Evolutionary conservation across 1,140 invertebrate species (phyloP), one percentile per base, ranked within the genome.

Genomic region (Phortica variegata): DNA sequence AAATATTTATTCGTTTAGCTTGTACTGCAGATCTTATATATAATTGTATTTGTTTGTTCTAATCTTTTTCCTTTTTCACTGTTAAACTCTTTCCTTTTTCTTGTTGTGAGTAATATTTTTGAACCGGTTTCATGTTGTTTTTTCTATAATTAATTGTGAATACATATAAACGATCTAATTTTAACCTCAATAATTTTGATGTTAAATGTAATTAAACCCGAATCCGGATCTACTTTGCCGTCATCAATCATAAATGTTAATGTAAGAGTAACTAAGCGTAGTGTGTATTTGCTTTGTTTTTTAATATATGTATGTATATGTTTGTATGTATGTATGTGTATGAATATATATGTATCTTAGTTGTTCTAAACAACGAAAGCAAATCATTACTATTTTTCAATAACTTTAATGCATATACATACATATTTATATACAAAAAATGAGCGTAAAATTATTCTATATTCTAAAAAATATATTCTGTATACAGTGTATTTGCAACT

Each of bases 401-500:
- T 29, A 43, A 42, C 40, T 26, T 23, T 13, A 44, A 47, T 53
- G 44, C 39, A 43, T 52, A 42, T 51, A 43, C 32, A 52, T 43
- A 34, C 34, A 29, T 29, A 29, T 6, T 29, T 29, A 29, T 7
- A 29, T 29, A 6, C 12, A 29, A 6, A 29, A 7, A 29, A 29
- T 29, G 26, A n/a, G n/a, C n/a, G n/a, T n/a, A n/a, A n/a, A n/a
- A n/a, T n/a, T n/a, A n/a, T n/a, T n/a, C n/a, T n/a, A n/a, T n/a
- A n/a, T n/a, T n/a, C n/a, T n/a, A n/a, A n/a, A n/a, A n/a, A 6
- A 29, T 29, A 29, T 29, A 29, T 29, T 29, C 12, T 19, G 45
- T 45, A 47, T 41, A 49, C 23, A 29, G 33, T 12, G 36, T 29
- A 29, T 29, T 7, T 29, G 47, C 56, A 63, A 65, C 60, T 60